A percentile compares a stretch with the other conserved stretches of the same genome.
phyloP scores from a whole-genome alignment of 2,113 vertebrate genomes.

The Epinephelus fuscoguttatus region DNA sequence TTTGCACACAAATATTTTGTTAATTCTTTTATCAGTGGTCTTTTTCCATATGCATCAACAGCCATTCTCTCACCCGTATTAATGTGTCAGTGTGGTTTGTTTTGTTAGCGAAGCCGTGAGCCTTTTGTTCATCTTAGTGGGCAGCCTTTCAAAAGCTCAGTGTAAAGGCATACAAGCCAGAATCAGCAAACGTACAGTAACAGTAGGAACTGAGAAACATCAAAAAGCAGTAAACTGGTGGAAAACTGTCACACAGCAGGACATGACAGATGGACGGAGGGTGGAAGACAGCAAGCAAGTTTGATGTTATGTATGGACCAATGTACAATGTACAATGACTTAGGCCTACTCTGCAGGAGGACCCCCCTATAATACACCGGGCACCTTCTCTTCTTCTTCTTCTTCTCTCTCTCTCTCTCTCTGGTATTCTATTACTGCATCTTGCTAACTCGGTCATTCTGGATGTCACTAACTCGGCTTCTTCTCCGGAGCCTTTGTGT shows the following conservation, averaged over 20 bases:
- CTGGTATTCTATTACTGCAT: no score
- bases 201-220: constrained; percentile 27
- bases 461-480: no score
- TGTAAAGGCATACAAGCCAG: constrained; percentile 7
- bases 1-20: background rate
- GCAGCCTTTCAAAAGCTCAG: constrained; percentile 19
- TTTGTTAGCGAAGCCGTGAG: constrained; percentile 1
- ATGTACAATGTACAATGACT: no score
- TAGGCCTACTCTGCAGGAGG: no score
- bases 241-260: constrained; percentile 31
- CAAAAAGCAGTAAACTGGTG: constrained; percentile 18
- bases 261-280: constrained; percentile 4
- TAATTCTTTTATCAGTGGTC: background rate
- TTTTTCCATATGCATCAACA: background rate
- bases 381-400: no score
- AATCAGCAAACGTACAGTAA: constrained; percentile 1
- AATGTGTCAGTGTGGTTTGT: background rate
- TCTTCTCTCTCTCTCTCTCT: no score
- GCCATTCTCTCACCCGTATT: background rate
- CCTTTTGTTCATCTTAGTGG: constrained; percentile 25
- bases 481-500: no score
- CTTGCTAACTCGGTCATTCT: no score
- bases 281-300: background rate
- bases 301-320: background rate
- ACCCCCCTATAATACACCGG: no score